Conservation (phyloP, 1,140 invertebrate genomes). For the Lamellibrachia luymesi region DNA sequence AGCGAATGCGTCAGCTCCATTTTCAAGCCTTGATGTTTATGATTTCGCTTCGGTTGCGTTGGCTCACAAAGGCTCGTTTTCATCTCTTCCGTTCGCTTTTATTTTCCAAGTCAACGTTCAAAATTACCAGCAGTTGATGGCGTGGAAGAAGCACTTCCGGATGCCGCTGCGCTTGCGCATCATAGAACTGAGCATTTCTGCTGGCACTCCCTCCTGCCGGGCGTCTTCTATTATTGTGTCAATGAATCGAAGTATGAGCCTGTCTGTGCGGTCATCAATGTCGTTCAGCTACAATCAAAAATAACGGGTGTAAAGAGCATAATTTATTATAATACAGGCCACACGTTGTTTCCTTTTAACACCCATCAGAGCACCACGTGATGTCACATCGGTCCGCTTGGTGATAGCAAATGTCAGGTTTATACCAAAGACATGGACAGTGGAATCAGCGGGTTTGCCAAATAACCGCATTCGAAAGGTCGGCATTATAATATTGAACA, state of each 20-base stretch:
- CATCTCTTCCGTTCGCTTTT: not conserved
- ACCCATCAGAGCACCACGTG: not conserved
- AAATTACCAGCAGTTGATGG: conserved; percentile 30
- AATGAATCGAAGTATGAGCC: conserved; percentile 14
- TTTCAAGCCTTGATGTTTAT: not conserved
- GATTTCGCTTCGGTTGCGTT: not conserved
- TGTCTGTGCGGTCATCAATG: conserved; percentile 12
- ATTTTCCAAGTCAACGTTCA: not conserved
- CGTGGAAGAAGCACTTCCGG: conserved; percentile 31
- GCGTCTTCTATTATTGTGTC: conserved; percentile 22
- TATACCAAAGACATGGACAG: not conserved
- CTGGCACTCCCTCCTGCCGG: not conserved
- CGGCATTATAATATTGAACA: not conserved
- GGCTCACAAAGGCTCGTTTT: not conserved
- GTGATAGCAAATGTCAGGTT: not conserved
- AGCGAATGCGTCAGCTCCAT: not conserved
- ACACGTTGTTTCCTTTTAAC: not conserved
- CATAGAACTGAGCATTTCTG: not conserved
- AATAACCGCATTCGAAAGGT: not conserved
- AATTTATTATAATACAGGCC: not conserved
- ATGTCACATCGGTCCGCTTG: not conserved
- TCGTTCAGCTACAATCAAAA: not conserved
- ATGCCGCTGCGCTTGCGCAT: conserved; percentile 20
- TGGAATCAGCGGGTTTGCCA: not conserved
- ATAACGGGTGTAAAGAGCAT: not conserved